Evolutionary conservation across 2,888 invertebrate genomes (phyloP).

Genomic region (Ophioninae sp.): DNA sequence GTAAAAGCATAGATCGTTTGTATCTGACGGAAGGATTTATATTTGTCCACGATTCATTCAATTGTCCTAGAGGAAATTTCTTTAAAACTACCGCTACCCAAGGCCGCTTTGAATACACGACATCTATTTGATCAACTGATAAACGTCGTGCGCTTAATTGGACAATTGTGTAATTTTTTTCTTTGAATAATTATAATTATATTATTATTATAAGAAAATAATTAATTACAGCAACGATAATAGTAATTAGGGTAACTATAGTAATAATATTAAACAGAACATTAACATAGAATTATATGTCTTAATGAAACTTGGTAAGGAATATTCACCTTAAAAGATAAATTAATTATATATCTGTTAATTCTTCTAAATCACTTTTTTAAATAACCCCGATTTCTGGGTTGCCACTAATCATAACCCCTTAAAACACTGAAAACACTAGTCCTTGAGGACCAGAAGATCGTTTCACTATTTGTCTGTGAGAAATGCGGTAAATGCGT

Average conservation of each 20-base stretch:
- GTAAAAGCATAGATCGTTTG: conserved; percentile 1
- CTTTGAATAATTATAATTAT: too few relatives aligned
- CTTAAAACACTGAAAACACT: too few relatives aligned
- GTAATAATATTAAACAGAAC: too few relatives aligned
- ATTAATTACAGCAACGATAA: not conserved
- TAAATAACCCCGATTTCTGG: too few relatives aligned
- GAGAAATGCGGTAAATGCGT: not conserved
- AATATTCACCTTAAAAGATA: too few relatives aligned
- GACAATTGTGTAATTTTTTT: too few relatives aligned
- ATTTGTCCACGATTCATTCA: not conserved
- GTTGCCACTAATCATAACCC: too few relatives aligned
- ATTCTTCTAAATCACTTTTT: too few relatives aligned
- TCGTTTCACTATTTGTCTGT: not conserved
- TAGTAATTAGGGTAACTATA: too few relatives aligned
- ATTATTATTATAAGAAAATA: not conserved
- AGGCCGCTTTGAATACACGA: not conserved
- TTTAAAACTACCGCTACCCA: not conserved
- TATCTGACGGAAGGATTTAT: not conserved
- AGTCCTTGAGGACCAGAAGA: not conserved
- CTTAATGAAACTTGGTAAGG: too few relatives aligned
- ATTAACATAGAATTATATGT: too few relatives aligned
- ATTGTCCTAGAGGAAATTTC: not conserved
- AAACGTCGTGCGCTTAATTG: not conserved
- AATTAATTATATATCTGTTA: too few relatives aligned
- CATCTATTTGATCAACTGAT: not conserved